Base-by-base conservation (phyloP, 2,888 invertebrate genomes). In the Heteropelma amictum region DNA sequence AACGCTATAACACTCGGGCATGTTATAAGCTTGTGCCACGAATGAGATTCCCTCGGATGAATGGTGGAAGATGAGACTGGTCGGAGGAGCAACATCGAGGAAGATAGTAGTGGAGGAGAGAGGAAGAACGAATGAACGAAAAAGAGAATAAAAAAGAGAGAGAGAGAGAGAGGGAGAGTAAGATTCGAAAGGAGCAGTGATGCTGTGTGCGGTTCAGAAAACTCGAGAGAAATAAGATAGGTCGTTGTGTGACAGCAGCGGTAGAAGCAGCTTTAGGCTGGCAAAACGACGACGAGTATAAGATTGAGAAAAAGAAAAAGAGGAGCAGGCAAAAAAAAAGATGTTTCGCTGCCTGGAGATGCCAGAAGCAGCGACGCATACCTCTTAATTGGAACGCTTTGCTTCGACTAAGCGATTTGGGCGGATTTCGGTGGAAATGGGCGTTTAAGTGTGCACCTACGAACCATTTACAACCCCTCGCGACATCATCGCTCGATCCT, bases 371-470 rank as follows among this genome's bases (percentile, higher is more conserved):
- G 79, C 79, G 82, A 84, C 84, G 88, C 89, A 89, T 89, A 88
- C 88, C 88, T 88, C 89, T 89, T 89, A 89, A 89, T 89, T 89
- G 88, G 87, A 86, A 86, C 86, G 84, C 81, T 84, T 84, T 81
- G 82, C 82, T 79, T 56, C 74, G 81, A 80, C 83, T 86, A 86
- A 87, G 87, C 86, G 87, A 87, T 85, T 87, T 86, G 83, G 84
- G 82, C 86, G 85, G 85, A 86, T 87, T 88, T 88, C 87, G 85
- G 80, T 87, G 87, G 87, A 88, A 88, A 87, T 87, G 88, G 87
- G 86, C 86, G 87, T 86, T 86, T 85, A 87, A 81, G 81, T 82
- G 82, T 81, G 81, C 81, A 81, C 80, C 78, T 78, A 79, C 79
- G 80, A 79, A 79, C 81, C 82, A 83, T 84, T 84, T 83, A 84